Evolutionary conservation across 2,113 vertebrate species (phyloP), one percentile per base, ranked within the genome.

Genomic region (Agelaius tricolor): DNA sequence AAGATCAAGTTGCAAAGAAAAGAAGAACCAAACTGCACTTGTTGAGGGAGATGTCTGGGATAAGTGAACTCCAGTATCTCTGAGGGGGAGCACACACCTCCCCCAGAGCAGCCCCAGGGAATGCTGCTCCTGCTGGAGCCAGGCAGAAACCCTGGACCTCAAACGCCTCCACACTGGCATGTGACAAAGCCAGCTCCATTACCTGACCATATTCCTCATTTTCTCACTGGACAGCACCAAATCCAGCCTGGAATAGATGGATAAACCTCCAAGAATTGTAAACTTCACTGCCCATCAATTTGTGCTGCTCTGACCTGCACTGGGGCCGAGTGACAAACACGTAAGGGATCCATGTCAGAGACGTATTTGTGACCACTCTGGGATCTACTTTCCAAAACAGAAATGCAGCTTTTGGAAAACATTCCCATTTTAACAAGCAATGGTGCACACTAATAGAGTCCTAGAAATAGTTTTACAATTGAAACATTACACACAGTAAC

Each of bases 401-500:
- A 65, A 69, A 81, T 8, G 18, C 44, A 66, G 24, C 52, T 86
- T 92, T 58, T 12, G 39, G 31, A 77, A 89, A 91, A 37, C 52
- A n/a, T 15, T 31, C 33, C 35, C 55, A 15, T 43, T 76, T 87
- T n/a, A 81, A 87, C 15, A 8, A 66, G 90, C 51, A 58, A 13
- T 5, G 49, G 22, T 78, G 73, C 62, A 47, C 17, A 35, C 68
- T 84, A 44, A 67, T 11, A 78, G 41, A 72, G 17, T 44, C 30
- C 27, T 13, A 69, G 63, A 81, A 93, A 90, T 89, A 84, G 66
- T 84, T 89, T 89, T 51, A 92, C 85, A 94, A 84, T 93, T 71
- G 82, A 94, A 96, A 69, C 82, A 72, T 78, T 78, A 93, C 76
- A 80, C 85, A 78, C 44, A 93, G 88, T 72, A 88, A 94, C 65